Evolutionary conservation across 2,797 vertebrate species (phyloP), one percentile per base, ranked within the genome.

Genomic region (Onychomys torridus): DNA sequence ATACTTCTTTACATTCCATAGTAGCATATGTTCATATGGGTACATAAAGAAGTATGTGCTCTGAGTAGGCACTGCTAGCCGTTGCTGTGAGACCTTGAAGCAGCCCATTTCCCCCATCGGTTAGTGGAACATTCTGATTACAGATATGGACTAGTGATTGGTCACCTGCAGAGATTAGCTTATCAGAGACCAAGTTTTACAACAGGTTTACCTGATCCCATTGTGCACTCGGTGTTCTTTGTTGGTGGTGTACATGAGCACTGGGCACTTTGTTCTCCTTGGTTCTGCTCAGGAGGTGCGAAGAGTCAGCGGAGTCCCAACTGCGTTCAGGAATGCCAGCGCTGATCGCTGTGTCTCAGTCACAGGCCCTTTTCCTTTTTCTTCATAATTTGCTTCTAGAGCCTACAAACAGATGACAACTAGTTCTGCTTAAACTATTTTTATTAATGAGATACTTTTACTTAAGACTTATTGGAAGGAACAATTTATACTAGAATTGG

Each of bases 1-100:
- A 99, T 99, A 99, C 99, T 99, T 99, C 99, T 99, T 99, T 99
- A 99, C 99, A 99, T 99, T 99, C 99, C 99, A 99, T 99, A 99
- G 99, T 99, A 99, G 98, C 99, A 98, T 99, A 99, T 99, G 99
- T 99, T 99, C 99, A 99, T 99, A 99, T 99, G 99, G 99, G 99
- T 99, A 99, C 99, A 99, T 99, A 99, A 99, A 99, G 99, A 99
- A 99, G 99, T 99, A 99, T 99, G 99, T 99, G 98, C 99, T 99
- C 99, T 98, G 99, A 99, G 99, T 99, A 99, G 99, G 99, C 98
- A 86, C 63, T 97, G 83, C 95, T 97, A 34, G 88, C 96, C 97
- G 85, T 93, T 93, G 96, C 90, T 97, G 85, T 95, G 90, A 86
- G 97, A 98, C 96, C 89, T 97, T 96, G 94, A 89, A 95, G 97